Evolutionary conservation across 1,140 invertebrate genomes (phyloP), one percentile per base, ranked within the genome.

Genomic region (Drosophila mojavensis): DNA sequence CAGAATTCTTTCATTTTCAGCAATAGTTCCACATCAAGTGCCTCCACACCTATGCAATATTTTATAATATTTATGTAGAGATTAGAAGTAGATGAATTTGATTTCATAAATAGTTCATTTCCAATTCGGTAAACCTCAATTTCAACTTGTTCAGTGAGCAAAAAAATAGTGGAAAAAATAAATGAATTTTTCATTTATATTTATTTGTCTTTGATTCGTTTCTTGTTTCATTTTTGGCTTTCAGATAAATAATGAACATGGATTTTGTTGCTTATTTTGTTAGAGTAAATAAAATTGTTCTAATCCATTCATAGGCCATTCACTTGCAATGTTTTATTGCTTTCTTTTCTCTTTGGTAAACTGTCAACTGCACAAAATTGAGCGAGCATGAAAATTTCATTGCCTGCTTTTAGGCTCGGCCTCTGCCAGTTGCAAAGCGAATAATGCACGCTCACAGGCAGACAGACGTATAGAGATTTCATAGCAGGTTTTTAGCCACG

Each of bases 381-480:
- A 63, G 72, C 67, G 72, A 58, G 54, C 67, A 70, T 70, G 72
- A 75, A 75, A 70, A 75, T 75, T 75, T 75, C 72, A 70, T 70
- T 75, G 72, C 67, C 60, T 75, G 60, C 72, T 75, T 75, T 75
- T 75, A 75, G 72, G 67, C 72, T 47, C 10, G 58, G 33, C 55
- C 55, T 9, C 26, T n/a, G 51, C 51, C 17, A 36, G 30, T n/a
- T 43, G 13, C 47, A 65, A 66, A 66, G 55, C 69, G 55, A 72
- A 59, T 71, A 64, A 71, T 71, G 70, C 70, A 55, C 64, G 53
- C 33, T 36, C 41, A 58, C 6, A 30, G 28, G 6, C 5, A 30
- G 28, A 5, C 5, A 33, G 33, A 33, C 6, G 9, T 7, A 33
- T 7, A 33, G 33, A 33, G 33, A 33, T 33, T 33, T 33, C 33